Conservation (phyloP, 2,888 invertebrate genomes). For the Imbricaverruca yamaguchii region DNA sequence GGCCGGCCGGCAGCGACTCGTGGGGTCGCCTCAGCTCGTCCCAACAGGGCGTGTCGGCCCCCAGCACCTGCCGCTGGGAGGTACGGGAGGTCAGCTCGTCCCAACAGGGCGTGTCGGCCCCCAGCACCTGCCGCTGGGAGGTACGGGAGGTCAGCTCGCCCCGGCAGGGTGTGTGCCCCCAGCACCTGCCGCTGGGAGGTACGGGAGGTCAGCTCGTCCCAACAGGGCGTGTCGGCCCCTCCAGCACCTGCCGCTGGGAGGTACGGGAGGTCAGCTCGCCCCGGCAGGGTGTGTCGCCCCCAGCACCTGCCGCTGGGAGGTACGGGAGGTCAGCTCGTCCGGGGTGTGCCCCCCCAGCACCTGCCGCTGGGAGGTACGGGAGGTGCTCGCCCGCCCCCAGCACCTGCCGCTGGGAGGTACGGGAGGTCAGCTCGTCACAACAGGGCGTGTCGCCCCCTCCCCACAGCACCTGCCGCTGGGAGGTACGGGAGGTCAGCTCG, state of each 20-base stretch:
- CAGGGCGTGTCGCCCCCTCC: slow-evolving; percentile 19
- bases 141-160: too few species aligned
- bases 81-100: not conserved
- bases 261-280: too few species aligned
- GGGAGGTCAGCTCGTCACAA: slow-evolving; percentile 22
- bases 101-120: not conserved
- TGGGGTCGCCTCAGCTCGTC: not conserved
- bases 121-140: too few species aligned
- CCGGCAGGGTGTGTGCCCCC: slow-evolving; percentile 18
- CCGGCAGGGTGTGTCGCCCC: slow-evolving; percentile 15
- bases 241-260: too few species aligned
- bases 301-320: too few species aligned
- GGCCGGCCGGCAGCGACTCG: not conserved
- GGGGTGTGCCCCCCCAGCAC: not conserved
- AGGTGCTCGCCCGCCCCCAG: not conserved
- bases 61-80: too few species aligned
- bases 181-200: too few species aligned
- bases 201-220: not conserved
- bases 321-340: not conserved
- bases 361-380: too few species aligned
- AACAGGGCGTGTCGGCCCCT: not conserved
- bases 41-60: slow-evolving; percentile 14
- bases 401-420: too few species aligned
- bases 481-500: too few species aligned
- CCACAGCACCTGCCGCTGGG: too few species aligned